A percentile compares a stretch with the other conserved stretches of the same genome.
Conservation (phyloP, 2,888 invertebrate species). For the Amphimallon solstitiale region DNA sequence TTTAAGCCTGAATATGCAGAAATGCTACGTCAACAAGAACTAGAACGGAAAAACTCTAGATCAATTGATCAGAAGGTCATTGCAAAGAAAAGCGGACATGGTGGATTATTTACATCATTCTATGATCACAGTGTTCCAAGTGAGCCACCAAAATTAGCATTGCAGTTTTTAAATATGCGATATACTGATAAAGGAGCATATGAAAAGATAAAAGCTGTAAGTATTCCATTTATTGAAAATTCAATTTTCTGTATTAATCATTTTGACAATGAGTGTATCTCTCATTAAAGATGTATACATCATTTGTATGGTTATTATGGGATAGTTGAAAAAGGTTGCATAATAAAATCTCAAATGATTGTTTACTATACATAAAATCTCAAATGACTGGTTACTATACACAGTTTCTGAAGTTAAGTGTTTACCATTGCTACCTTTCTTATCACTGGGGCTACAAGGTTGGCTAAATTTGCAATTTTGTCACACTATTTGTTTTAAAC, state of each 20-base stretch:
- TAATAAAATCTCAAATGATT: too few relatives aligned
- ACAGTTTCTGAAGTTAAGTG: too few relatives aligned
- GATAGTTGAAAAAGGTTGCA: too few relatives aligned
- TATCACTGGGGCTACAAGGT: too few relatives aligned
- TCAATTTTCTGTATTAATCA: not conserved
- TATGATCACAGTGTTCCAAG: conserved; percentile 68
- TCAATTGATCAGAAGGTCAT: conserved; percentile 57
- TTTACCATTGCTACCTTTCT: too few relatives aligned
- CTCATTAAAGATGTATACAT: too few relatives aligned
- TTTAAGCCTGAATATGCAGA: conserved; percentile 47
- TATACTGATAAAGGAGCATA: conserved; percentile 42
- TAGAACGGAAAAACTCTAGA: conserved; percentile 39
- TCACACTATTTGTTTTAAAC: too few relatives aligned
- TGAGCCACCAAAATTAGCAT: conserved; percentile 69
- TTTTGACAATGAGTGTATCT: conserved; percentile 1
- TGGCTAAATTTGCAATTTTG: too few relatives aligned
- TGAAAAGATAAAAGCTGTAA: conserved; percentile 50
- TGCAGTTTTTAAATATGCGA: conserved; percentile 58
- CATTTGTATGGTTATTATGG: too few relatives aligned
- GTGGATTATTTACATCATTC: conserved; percentile 41
- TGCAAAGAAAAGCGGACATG: conserved; percentile 47
- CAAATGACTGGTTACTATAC: too few relatives aligned
- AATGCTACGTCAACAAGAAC: conserved; percentile 45
- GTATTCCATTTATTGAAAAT: not conserved
- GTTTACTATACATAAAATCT: too few relatives aligned